Evolutionary conservation across 2,797 vertebrate genomes (phyloP).

Genomic region (Pantherophis vulpinus): DNA sequence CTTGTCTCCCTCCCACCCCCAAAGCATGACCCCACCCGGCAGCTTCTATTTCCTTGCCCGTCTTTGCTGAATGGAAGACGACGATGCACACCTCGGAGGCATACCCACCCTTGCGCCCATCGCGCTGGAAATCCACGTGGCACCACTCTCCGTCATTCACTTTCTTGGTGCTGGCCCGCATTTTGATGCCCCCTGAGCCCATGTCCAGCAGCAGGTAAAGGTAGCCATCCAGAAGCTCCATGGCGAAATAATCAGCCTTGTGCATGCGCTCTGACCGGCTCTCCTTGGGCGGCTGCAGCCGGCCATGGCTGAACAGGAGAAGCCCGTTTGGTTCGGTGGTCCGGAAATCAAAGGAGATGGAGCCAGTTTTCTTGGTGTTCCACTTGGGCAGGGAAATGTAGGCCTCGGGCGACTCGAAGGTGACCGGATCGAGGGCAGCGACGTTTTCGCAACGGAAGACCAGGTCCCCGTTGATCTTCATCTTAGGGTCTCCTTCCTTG

Average conservation of each 20-base stretch:
- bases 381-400: conserved; percentile 85
- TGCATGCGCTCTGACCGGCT: conserved; percentile 68
- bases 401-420: conserved; percentile 83
- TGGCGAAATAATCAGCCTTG: conserved; percentile 85
- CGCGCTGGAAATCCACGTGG: conserved; percentile 92
- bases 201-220: conserved; percentile 91
- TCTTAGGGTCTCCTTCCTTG: conserved; percentile 84
- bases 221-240: conserved; percentile 89
- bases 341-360: conserved; percentile 92
- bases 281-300: conserved; percentile 69
- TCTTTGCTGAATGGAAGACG: not conserved
- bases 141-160: conserved; percentile 92
- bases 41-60: not conserved
- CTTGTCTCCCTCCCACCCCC: not conserved
- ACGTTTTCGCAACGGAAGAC: conserved; percentile 89
- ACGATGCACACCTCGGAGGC: not conserved
- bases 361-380: conserved; percentile 87
- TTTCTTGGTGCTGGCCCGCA: conserved; percentile 83
- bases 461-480: conserved; percentile 89
- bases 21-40: not conserved
- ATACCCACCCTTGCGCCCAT: conserved; percentile 83
- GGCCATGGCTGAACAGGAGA: conserved; percentile 87
- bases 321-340: conserved; percentile 88
- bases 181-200: conserved; percentile 89
- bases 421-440: conserved; percentile 88